phyloP scores from a whole-genome alignment of 2,888 invertebrate genomes.

The Dicyrtoma fusca region DNA sequence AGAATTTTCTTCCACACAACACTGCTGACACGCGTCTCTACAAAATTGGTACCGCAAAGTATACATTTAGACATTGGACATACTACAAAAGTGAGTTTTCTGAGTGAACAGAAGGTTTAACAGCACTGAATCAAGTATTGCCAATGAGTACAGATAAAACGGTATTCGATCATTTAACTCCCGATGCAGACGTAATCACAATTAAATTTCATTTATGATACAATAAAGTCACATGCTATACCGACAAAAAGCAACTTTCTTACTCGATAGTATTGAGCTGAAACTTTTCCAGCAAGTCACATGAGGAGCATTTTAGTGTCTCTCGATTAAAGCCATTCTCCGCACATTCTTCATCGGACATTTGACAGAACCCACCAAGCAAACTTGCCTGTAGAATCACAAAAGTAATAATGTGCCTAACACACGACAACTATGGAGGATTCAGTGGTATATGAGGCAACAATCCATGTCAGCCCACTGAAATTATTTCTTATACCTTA shows the following conservation, averaged over 20 bases:
- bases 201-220: too few species aligned
- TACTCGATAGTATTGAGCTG: slow-evolving; percentile 69
- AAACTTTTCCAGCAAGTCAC: slow-evolving; percentile 80
- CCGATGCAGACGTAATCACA: too few species aligned
- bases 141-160: not conserved
- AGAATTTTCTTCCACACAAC: slow-evolving; percentile 38
- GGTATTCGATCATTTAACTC: not conserved
- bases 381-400: not conserved
- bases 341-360: slow-evolving; percentile 80
- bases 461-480: too few species aligned
- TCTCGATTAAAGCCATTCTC: slow-evolving; percentile 82
- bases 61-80: too few species aligned
- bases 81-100: too few species aligned
- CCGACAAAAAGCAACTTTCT: too few species aligned
- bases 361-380: slow-evolving; percentile 61
- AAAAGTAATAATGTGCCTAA: too few species aligned
- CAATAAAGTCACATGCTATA: too few species aligned
- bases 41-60: too few species aligned
- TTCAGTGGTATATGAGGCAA: too few species aligned
- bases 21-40: slow-evolving; percentile 42
- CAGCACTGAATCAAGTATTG: not conserved
- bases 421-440: too few species aligned
- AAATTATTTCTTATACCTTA: too few species aligned
- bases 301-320: slow-evolving; percentile 84
- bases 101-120: slow-evolving; percentile 54